Conservation (phyloP, 2,113 vertebrate genomes). For the Riparia riparia region DNA sequence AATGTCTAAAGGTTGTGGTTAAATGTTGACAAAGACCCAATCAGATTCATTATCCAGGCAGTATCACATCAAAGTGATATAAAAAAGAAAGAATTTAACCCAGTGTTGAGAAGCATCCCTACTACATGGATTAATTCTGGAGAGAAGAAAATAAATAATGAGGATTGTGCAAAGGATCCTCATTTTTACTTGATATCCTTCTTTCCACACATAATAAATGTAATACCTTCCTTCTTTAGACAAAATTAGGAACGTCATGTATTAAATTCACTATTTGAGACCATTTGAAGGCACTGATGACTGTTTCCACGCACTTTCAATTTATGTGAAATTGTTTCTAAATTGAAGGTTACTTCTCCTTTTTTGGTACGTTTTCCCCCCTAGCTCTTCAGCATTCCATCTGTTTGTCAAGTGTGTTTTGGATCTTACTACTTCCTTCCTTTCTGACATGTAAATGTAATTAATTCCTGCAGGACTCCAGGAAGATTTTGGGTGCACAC, state of each 20-base stretch:
- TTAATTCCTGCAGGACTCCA: slow-evolving; percentile 7
- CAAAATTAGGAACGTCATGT: neutral
- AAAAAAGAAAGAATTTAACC: neutral
- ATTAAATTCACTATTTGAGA: neutral
- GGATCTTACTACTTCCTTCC: neutral
- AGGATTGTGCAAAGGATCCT: neutral
- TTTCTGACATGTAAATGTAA: neutral
- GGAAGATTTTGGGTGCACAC: neutral
- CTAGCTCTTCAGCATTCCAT: neutral
- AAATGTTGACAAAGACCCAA: neutral
- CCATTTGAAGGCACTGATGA: rapidly evolving
- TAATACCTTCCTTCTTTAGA: neutral
- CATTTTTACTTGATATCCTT: neutral
- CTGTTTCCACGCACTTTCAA: neutral
- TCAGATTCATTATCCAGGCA: neutral
- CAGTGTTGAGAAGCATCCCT: neutral
- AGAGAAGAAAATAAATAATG: neutral
- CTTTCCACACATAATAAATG: neutral
- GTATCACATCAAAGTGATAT: neutral
- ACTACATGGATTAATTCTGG: neutral
- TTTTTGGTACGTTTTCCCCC: neutral
- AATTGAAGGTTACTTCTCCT: neutral
- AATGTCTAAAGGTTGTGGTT: neutral
- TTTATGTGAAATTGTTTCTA: neutral
- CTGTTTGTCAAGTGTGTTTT: neutral